phyloP scores from a whole-genome alignment of 2,888 invertebrate species.

The Eurois occulta region DNA sequence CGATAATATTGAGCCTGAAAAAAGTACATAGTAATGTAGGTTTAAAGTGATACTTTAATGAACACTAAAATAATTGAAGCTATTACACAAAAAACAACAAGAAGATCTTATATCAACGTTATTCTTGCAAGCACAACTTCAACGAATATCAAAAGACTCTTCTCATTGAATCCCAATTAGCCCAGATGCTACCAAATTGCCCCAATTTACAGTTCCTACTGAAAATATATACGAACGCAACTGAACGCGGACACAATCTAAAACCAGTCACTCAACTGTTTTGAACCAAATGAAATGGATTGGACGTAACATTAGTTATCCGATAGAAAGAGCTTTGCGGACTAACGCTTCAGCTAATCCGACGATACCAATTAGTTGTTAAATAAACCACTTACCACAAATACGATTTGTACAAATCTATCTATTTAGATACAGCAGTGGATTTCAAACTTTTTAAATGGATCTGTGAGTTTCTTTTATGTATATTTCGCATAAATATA shows the following conservation, averaged over 20 bases:
- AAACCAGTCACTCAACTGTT: conserved; percentile 47
- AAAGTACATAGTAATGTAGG: background rate
- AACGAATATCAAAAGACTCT: conserved; percentile 44
- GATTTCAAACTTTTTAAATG: conserved; percentile 72
- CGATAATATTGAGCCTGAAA: background rate
- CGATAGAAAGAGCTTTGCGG: conserved; percentile 76
- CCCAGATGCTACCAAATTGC: conserved; percentile 50
- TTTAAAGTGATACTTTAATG: background rate
- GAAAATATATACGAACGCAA: conserved; percentile 53
- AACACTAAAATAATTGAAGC: background rate
- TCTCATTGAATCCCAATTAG: conserved; percentile 62
- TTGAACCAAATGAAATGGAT: conserved; percentile 38
- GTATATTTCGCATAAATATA: too few relatives aligned
- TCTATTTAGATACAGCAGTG: conserved; percentile 63
- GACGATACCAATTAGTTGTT: conserved; percentile 83
- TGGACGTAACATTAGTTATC: conserved; percentile 65
- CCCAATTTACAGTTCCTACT: conserved; percentile 54
- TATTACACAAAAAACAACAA: conserved; percentile 15
- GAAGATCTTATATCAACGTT: conserved; percentile 12
- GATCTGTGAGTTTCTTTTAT: background rate
- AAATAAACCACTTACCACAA: conserved; percentile 86
- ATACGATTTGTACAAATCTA: conserved; percentile 79
- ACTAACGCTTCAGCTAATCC: conserved; percentile 83
- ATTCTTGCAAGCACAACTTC: conserved; percentile 27
- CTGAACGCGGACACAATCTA: conserved; percentile 40